phyloP scores from a whole-genome alignment of 2,888 invertebrate genomes.

The Papilio elwesi region DNA sequence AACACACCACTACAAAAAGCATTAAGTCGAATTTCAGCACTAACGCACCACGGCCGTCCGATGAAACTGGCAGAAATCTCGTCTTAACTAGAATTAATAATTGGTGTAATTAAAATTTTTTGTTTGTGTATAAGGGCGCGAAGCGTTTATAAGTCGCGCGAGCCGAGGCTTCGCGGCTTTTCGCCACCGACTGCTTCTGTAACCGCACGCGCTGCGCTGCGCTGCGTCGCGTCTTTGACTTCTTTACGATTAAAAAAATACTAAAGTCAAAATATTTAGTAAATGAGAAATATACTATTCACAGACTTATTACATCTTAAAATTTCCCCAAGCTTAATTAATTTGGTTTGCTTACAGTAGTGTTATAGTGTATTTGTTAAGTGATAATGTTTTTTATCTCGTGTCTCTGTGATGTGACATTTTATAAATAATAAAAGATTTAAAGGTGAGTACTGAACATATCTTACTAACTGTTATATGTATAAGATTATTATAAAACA shows the following conservation, averaged over 20 bases:
- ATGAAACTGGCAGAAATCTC: conserved; percentile 74
- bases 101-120: conserved; percentile 72
- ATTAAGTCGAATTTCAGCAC: conserved; percentile 45
- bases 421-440: conserved; percentile 39
- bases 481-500: background rate
- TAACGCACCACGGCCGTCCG: conserved; percentile 45
- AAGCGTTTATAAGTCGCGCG: conserved; percentile 64
- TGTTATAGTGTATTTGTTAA: conserved; percentile 45
- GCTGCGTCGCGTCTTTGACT: conserved; percentile 27
- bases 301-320: background rate
- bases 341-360: conserved; percentile 13
- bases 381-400: conserved; percentile 48
- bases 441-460: conserved; percentile 41
- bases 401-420: conserved; percentile 42
- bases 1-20: conserved; percentile 31
- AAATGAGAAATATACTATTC: background rate
- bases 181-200: conserved; percentile 50
- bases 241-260: conserved; percentile 26
- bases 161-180: conserved; percentile 64
- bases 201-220: conserved; percentile 56
- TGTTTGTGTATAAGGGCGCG: conserved; percentile 64
- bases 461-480: background rate
- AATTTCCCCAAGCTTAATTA: background rate
- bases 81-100: conserved; percentile 75
- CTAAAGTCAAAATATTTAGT: conserved; percentile 15